Evolutionary conservation across 2,797 vertebrate genomes (phyloP).

Genomic region (Triplophysa yarkandensis): DNA sequence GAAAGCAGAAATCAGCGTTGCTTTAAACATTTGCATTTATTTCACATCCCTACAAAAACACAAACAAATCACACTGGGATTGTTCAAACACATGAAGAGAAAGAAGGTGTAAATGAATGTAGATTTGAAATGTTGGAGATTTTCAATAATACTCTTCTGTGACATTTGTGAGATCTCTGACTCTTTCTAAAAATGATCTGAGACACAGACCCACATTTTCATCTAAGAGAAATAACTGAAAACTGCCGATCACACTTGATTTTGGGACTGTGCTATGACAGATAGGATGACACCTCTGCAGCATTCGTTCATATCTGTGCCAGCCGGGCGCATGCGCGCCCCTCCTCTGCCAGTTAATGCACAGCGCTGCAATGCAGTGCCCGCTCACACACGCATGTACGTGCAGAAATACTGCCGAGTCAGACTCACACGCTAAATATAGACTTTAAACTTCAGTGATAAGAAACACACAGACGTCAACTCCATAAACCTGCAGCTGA

Average conservation of each 20-base stretch:
- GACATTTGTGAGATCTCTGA: too few relatives aligned
- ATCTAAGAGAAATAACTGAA: neutral
- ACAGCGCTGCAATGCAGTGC: constrained; percentile 84
- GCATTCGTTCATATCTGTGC: neutral
- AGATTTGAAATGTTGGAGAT: too few relatives aligned
- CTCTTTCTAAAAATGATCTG: too few relatives aligned
- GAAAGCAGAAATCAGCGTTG: constrained; percentile 4
- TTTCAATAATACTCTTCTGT: too few relatives aligned
- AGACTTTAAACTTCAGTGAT: constrained; percentile 70
- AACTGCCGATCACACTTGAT: neutral
- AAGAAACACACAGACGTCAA: constrained; percentile 61
- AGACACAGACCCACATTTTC: too few relatives aligned
- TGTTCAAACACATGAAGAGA: too few relatives aligned
- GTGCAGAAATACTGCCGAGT: constrained; percentile 74
- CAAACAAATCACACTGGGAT: too few relatives aligned
- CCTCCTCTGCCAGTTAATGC: constrained; percentile 80
- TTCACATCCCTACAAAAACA: neutral
- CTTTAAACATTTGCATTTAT: constrained; percentile 17
- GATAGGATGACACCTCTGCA: neutral
- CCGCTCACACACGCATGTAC: constrained; percentile 78
- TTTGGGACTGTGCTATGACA: neutral
- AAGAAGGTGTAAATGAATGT: too few relatives aligned
- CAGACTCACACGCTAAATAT: constrained; percentile 68
- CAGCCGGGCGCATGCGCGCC: neutral
- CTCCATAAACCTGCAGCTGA: constrained; percentile 52